Conservation (phyloP, 2,888 invertebrate species). For the Mamestra brassicae region DNA sequence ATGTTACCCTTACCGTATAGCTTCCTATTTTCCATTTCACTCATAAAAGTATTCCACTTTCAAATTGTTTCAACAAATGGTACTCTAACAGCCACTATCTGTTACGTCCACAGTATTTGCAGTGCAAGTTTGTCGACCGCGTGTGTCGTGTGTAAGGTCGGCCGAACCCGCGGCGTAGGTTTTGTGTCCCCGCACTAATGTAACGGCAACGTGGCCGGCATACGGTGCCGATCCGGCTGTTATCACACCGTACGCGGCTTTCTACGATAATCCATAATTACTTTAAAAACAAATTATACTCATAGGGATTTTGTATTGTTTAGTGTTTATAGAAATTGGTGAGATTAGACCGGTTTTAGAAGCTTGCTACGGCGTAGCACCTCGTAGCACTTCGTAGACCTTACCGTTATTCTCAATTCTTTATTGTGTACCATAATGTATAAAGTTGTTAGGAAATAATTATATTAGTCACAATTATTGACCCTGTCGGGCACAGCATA, state of each 20-base stretch:
- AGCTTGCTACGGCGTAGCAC: constrained; percentile 12
- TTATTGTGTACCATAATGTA: too few species aligned
- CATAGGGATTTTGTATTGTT: constrained; percentile 69
- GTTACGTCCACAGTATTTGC: constrained; percentile 32
- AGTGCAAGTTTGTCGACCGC: constrained; percentile 32
- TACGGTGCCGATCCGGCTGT: constrained; percentile 75
- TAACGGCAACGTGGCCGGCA: constrained; percentile 83
- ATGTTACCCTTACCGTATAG: too few species aligned
- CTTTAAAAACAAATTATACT: constrained; percentile 74
- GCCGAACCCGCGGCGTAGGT: constrained; percentile 63
- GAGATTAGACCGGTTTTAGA: constrained; percentile 14
- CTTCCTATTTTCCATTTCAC: not conserved
- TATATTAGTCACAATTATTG: too few species aligned
- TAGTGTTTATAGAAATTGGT: constrained; percentile 38
- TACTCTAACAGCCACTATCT: not conserved
- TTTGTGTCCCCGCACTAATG: constrained; percentile 74
- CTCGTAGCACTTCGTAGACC: constrained; percentile 2
- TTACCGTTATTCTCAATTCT: too few species aligned
- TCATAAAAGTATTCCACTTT: not conserved
- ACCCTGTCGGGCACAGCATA: too few species aligned
- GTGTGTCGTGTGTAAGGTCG: constrained; percentile 55
- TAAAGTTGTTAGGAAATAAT: too few species aligned
- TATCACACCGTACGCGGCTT: constrained; percentile 71
- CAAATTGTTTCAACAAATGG: not conserved
- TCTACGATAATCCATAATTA: constrained; percentile 82